Evolutionary conservation across 1,140 invertebrate species (phyloP), one percentile per base, ranked within the genome.

Genomic region (Pantala flavescens): DNA sequence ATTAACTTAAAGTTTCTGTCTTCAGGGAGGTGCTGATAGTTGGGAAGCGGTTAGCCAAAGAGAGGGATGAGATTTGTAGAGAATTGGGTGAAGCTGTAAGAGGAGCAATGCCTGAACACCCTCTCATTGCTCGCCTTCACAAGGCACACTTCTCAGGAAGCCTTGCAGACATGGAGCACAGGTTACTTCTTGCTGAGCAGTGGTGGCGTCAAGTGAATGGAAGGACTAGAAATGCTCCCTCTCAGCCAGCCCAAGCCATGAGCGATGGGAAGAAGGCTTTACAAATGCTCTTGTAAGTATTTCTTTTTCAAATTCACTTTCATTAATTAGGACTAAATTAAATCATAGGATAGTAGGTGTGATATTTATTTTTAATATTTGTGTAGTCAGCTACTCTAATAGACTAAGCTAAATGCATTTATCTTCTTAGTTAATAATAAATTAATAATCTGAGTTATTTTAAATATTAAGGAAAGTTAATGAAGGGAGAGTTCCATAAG

Each of bases 61-160:
- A 81, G 72, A 74, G 80, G n/a, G 80, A 81, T 72, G 80, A 81
- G 74, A 77, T 79, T 43, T 77, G 78, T 23, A 73, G 78, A 14
- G 78, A 81, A 71, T 76, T 80, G 70, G 77, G 80, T 11, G 72
- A 75, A 12, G 71, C 71, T 9, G 71, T 72, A 19, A 24, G 36
- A 23, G 71, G 23, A 19, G 23, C 19, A n/a, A 24, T 72, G 71
- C 16, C 23, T 2, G 71, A 72, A 16, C 23, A 42, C 28, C 23
- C 16, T 24, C 28, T 72, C 1, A 72, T 72, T 19, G 16, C 23
- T 16, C 23, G 71, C 23, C 71, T 24, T 14, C 28, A 42, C 23
- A 72, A 72, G 23, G 71, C 23, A 14, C 71, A 24, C 23, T 80
- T 81, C 72, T 79, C 79, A 7, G 75, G 77, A 7, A 76, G 73